Evolutionary conservation across 2,797 vertebrate species (phyloP), one percentile per base, ranked within the genome.

Genomic region (Nyctibius grandis): DNA sequence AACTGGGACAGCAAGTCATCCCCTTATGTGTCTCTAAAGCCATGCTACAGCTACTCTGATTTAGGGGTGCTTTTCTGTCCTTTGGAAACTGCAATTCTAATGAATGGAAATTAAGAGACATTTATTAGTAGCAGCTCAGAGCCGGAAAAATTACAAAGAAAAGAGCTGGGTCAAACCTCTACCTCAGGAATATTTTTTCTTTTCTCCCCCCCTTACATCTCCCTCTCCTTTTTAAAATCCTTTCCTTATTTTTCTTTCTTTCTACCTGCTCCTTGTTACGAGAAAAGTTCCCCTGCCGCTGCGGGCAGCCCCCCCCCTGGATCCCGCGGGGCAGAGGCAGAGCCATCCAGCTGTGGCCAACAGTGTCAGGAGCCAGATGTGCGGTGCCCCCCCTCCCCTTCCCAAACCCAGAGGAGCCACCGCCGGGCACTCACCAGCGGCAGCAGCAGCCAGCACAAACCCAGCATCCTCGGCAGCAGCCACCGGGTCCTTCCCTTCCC

Each of bases 371-470:
- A 72, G 19, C 72, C 86, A 89, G 77, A 69, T 85, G 92, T 82
- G 80, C 18, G 0, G 2, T 6, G 6, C 9, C 36, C 20, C 1
- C 9, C 8, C 5, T 8, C n/a, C 26, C 18, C 18, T 3, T 4
- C 19, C 45, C 8, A 3, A 9, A 4, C 29, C 29, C 53, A 12
- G 20, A 6, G 16, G 21, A 38, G 51, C 34, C 60, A 9, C 25
- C 9, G 16, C 76, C 40, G 26, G 57, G 47, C 26, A 88, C 96
- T 97, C 91, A 97, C 97, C 96, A 91, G 89, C 28, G 97, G 92
- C 1, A 97, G 88, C 45, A 96, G 85, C 73, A 90, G 28, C 85
- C 96, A 95, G 73, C 65, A 22, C 89, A 96, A 96, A 97, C 72
- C 94, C 92, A 29, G 15, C 95, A 97, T 97, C 95, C 69, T 95